Percentiles rank a stretch among this genome's conserved stretches.
Conservation (phyloP, 2,888 invertebrate species). For the Parapristionchus giblindavisi region DNA sequence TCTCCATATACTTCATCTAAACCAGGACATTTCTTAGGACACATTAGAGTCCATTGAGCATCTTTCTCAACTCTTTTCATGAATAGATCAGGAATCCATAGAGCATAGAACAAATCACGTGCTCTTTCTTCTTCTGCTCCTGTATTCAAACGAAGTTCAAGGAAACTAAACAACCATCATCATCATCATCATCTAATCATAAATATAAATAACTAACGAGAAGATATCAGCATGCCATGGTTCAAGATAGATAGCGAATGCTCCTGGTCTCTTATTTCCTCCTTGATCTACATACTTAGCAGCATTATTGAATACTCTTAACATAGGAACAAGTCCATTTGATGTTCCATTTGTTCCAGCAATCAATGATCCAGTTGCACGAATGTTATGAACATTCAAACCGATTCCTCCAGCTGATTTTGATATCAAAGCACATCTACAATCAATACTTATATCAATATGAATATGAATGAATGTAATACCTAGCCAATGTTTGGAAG, state of each 20-base stretch:
- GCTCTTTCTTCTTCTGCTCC: constrained; percentile 88
- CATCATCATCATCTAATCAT: background rate
- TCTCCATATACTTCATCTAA: constrained; percentile 92
- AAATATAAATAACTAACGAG: constrained; percentile 74
- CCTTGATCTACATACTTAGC: constrained; percentile 97
- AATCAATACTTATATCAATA: too few species aligned
- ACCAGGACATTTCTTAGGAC: constrained; percentile 90
- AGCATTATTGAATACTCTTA: constrained; percentile 92
- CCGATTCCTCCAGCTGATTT: constrained; percentile 98
- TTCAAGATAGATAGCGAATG: constrained; percentile 95
- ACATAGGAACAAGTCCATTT: constrained; percentile 94
- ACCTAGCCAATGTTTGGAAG: constrained; percentile 64
- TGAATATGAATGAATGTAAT: too few species aligned
- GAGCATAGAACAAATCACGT: constrained; percentile 91
- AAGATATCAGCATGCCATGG: constrained; percentile 99
- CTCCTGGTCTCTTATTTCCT: constrained; percentile 95
- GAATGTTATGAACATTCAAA: constrained; percentile 91
- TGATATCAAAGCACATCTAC: constrained; percentile 86
- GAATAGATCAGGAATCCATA: constrained; percentile 96
- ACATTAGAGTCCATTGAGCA: constrained; percentile 93
- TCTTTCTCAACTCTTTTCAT: constrained; percentile 81
- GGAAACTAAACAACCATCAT: constrained; percentile 74
- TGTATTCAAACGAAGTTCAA: constrained; percentile 92
- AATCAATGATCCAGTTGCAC: constrained; percentile 89
- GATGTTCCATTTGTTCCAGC: constrained; percentile 92